Evolutionary conservation across 2,888 invertebrate species (phyloP), one percentile per base, ranked within the genome.

Genomic region (Limenitis camilla): DNA sequence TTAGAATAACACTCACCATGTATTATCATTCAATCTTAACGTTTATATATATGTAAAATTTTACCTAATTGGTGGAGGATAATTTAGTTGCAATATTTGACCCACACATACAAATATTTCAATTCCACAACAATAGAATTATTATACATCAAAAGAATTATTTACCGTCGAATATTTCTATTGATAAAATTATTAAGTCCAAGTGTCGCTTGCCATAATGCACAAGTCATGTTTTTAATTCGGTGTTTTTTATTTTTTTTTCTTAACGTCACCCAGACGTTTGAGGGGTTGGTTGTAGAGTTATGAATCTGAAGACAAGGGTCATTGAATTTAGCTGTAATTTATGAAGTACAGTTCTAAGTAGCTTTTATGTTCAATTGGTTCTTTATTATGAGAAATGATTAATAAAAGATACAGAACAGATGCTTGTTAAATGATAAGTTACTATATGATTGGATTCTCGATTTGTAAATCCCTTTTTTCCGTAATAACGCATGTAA

Each of bases 201-300:
- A 32, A 50, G 31, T 53, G 56, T 48, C 63, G 66, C 63, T 57
- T 52, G 60, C 64, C 64, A 64, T 84, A 85, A 85, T 84, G 84
- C 74, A 76, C 72, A 79, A 85, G 75, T 78, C 84, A 66, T 85
- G 84, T 85, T 76, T 74, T 71, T 70, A 71, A 71, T 60, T 67
- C 55, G 56, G 57, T 61, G 57, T 60, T 69, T 73, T 74, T 72
- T 73, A 63, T 64, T 69, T 66, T 76, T 80, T 78, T 79, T 82
- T 72, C 72, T 74, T 69, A 61, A 69, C 77, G 76, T 81, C 83
- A 84, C 84, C 84, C 83, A 83, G 80, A 72, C 76, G 79, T 69
- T 71, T 68, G 72, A 68, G 76, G 83, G 83, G 79, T 76, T 72
- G 58, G 30, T 6, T 40, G 39, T 56, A 71, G 79, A 69, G 45